A percentile compares a stretch with the other conserved stretches of the same genome.
Evolutionary conservation across 2,797 vertebrate genomes (phyloP).

Genomic region (Epinephelus awoara): DNA sequence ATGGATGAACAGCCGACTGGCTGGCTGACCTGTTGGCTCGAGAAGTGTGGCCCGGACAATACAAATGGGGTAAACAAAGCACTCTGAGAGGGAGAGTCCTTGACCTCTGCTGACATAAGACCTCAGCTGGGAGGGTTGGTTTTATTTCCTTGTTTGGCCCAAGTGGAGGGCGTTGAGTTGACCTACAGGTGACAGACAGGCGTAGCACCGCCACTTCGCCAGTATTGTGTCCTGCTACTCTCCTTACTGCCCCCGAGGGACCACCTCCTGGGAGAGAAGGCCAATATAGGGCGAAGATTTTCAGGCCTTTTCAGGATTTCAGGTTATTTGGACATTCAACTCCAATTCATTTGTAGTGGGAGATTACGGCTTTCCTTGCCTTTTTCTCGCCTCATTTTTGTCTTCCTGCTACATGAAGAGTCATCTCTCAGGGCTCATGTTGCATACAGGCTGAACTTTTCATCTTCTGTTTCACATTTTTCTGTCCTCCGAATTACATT

Average conservation of each 20-base stretch:
- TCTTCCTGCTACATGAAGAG: neutral
- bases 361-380: slow-evolving; percentile 31
- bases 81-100: slow-evolving; percentile 69
- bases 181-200: slow-evolving; percentile 62
- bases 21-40: slow-evolving; percentile 64
- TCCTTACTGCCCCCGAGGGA: slow-evolving; percentile 66
- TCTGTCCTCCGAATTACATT: slow-evolving; percentile 22
- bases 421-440: slow-evolving; percentile 42
- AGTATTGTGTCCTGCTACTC: slow-evolving; percentile 63
- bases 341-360: slow-evolving; percentile 41
- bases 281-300: slow-evolving; percentile 30
- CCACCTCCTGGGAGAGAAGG: slow-evolving; percentile 28
- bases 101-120: slow-evolving; percentile 80
- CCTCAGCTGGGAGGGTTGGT: slow-evolving; percentile 53
- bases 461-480: slow-evolving; percentile 61
- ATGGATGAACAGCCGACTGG: slow-evolving; percentile 74
- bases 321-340: slow-evolving; percentile 44
- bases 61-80: slow-evolving; percentile 80
- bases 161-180: slow-evolving; percentile 64
- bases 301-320: slow-evolving; percentile 40
- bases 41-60: slow-evolving; percentile 82
- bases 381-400: slow-evolving; percentile 14
- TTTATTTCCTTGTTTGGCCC: slow-evolving; percentile 65
- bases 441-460: slow-evolving; percentile 27
- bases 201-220: slow-evolving; percentile 37